Percentiles rank a stretch among this genome's conserved stretches.
Evolutionary conservation across 2,797 vertebrate genomes (phyloP).

Genomic region (Typhlichthys subterraneus): DNA sequence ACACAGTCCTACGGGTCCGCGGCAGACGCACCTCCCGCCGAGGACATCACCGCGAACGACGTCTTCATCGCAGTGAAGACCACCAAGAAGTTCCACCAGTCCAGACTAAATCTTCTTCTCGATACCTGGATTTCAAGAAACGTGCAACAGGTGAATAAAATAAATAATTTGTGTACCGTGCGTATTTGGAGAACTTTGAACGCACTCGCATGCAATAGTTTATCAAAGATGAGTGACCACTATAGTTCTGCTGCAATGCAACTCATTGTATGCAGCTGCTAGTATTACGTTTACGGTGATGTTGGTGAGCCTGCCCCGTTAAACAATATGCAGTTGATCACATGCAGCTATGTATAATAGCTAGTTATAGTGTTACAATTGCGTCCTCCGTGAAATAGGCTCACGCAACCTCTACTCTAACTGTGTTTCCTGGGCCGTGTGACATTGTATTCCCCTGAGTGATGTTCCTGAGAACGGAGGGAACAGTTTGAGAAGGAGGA

Average conservation of each 20-base stretch:
- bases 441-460: slow-evolving; percentile 64
- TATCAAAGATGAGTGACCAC: no score
- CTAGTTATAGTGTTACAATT: slow-evolving; percentile 30
- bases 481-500: slow-evolving; percentile 58
- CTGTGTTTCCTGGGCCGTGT: slow-evolving; percentile 45
- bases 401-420: slow-evolving; percentile 14
- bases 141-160: slow-evolving; percentile 81
- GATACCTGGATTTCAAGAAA: slow-evolving; percentile 96
- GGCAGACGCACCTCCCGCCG: slow-evolving; percentile 72
- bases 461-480: slow-evolving; percentile 64
- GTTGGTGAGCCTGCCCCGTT: slow-evolving; percentile 10
- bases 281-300: not conserved
- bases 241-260: not conserved
- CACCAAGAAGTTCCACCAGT: slow-evolving; percentile 95
- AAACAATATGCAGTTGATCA: slow-evolving; percentile 37
- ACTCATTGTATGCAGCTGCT: not conserved
- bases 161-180: not conserved
- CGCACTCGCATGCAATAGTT: not conserved
- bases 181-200: not conserved
- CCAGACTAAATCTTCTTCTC: slow-evolving; percentile 88
- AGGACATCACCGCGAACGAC: slow-evolving; percentile 84
- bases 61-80: slow-evolving; percentile 98
- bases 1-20: slow-evolving; percentile 27
- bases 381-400: slow-evolving; percentile 28
- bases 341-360: slow-evolving; percentile 15